phyloP scores from a whole-genome alignment of 1,140 invertebrate species.

The Anadara kagoshimensis region DNA sequence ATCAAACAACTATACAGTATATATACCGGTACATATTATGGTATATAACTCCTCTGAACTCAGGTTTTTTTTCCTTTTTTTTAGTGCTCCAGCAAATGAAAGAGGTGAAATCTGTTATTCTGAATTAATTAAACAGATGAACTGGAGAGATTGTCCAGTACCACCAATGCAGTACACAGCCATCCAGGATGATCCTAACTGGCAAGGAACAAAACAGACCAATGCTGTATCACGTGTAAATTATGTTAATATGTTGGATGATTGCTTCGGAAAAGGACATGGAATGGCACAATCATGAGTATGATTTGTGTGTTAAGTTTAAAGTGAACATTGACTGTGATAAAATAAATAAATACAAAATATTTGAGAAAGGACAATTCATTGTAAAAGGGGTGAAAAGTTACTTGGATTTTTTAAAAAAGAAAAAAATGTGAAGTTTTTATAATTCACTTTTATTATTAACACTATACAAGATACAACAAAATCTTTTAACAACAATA shows the following conservation, averaged over 20 bases:
- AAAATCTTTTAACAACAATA: too few species aligned
- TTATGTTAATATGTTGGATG: conserved; percentile 58
- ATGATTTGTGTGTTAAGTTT: conserved; percentile 1
- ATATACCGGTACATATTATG: too few species aligned
- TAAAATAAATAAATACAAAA: too few species aligned
- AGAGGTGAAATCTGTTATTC: conserved; percentile 55
- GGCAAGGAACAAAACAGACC: conserved; percentile 54
- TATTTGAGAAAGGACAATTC: not conserved
- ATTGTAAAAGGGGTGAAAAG: conserved; percentile 13
- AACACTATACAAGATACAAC: too few species aligned
- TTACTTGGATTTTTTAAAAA: conserved; percentile 17
- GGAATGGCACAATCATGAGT: not conserved
- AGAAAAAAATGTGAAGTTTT: conserved; percentile 1
- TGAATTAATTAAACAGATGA: conserved; percentile 59
- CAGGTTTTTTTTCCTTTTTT: conserved; percentile 19
- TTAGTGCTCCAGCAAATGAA: conserved; percentile 53
- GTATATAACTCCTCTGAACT: not conserved
- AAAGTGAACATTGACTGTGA: conserved; percentile 11
- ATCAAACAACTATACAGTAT: too few species aligned
- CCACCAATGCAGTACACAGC: conserved; percentile 60
- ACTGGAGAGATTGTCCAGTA: conserved; percentile 68
- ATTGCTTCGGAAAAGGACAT: conserved; percentile 52
- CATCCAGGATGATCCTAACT: conserved; percentile 48
- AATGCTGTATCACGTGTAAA: conserved; percentile 50
- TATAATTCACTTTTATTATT: not conserved